Base-by-base conservation (phyloP, 2,797 vertebrate species). In the Tokudaia tokunoshimensis region DNA sequence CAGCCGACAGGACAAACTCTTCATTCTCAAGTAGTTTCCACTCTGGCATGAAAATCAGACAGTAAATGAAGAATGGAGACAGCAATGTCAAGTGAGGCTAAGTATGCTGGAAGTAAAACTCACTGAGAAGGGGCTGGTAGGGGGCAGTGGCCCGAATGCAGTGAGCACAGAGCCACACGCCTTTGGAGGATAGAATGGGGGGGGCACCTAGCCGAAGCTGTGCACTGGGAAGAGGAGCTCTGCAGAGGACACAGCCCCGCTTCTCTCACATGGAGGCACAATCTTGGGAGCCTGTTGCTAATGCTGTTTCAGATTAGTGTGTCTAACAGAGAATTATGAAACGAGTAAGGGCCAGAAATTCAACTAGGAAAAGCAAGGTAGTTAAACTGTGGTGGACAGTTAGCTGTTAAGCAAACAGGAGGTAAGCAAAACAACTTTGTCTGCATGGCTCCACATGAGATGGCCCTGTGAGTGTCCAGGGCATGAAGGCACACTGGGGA, bases 21-120 rank as follows among this genome's bases (percentile, higher is more conserved):
- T 72, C 76, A 29, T 19, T 34, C 67, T 96, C 88, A 94, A 84
- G 94, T 50, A 59, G 17, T 86, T 95, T 75, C 61, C 90, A 93
- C 20, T 81, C 44, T 65, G 75, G n/a, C 6, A 2, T 14, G 74
- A 57, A 95, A 85, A 72, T 24, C 15, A 79, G 41, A 75, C 50
- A 94, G 57, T 83, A 52, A 87, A 88, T 61, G 94, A 80, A 50
- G 94, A 95, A 57, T 4, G 17, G 29, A 41, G 17, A 79, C 44
- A 8, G 63, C 50, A 5, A 9, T 24, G 20, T 67, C 90, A 92
- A 79, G 61, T 34, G 50, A 61, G 61, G 76, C 17, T 44, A 55
- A 44, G 82, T 19, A 59, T n/a, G 31, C 1, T 15, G 57, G 37
- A 55, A 78, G 76, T 29, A 55, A 63, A 76, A 44, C 47, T 8